Conservation (phyloP, 23 tunicate species). For the Styela clava region DNA sequence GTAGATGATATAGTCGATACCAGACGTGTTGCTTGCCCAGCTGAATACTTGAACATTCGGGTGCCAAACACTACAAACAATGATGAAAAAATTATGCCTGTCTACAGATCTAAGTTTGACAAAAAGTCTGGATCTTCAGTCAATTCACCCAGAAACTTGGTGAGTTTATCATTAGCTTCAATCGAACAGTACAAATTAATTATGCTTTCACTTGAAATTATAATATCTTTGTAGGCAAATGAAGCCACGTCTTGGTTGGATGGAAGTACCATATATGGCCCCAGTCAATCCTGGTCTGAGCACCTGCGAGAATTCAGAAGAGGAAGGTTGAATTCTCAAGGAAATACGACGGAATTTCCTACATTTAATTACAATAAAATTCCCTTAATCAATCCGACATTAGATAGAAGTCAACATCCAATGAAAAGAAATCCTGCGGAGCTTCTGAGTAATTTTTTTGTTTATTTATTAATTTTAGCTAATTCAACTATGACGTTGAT, state of each 20-base stretch:
- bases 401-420: constrained; percentile 45
- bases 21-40: constrained; percentile 66
- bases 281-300: constrained; percentile 65
- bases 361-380: constrained; percentile 51
- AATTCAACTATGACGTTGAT: no score
- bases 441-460: constrained; percentile 42
- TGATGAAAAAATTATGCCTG: constrained; percentile 46
- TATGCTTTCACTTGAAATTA: no score
- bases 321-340: constrained; percentile 40
- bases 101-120: constrained; percentile 49
- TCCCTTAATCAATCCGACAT: constrained; percentile 69
- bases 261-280: constrained; percentile 89
- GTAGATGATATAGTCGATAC: constrained; percentile 82
- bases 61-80: constrained; percentile 24
- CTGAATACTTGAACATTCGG: constrained; percentile 61
- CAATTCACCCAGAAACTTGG: constrained; percentile 69
- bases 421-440: constrained; percentile 47
- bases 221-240: constrained; percentile 52
- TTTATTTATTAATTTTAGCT: background rate
- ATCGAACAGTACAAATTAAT: no score
- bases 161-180: no score
- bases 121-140: constrained; percentile 40
- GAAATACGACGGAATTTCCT: constrained; percentile 42
- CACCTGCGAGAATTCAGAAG: constrained; percentile 51
- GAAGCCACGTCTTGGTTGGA: constrained; percentile 93